Evolutionary conservation across 2,888 invertebrate species (phyloP).

Genomic region (Hanleya hanleyi): DNA sequence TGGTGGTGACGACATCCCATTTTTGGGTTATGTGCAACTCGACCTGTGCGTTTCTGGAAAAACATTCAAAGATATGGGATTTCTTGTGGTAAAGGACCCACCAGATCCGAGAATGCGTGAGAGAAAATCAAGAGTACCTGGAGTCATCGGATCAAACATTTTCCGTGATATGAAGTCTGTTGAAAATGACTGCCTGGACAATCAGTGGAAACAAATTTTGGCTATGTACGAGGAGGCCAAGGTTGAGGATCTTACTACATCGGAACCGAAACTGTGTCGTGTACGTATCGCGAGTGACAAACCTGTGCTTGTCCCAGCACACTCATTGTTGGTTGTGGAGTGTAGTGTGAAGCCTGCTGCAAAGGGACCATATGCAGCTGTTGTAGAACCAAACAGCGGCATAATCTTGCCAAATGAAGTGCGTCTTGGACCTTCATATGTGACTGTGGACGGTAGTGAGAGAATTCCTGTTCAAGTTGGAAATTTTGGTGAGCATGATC

Average conservation of each 20-base stretch:
- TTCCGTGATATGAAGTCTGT: neutral
- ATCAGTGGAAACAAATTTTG: neutral
- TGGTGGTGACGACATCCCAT: neutral
- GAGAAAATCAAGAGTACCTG: neutral
- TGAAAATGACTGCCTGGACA: neutral
- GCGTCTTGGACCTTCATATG: neutral
- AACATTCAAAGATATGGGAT: neutral
- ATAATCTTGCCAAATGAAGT: neutral
- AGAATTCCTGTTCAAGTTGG: neutral
- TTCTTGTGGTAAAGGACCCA: neutral
- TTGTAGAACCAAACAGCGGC: neutral
- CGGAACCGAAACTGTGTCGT: neutral
- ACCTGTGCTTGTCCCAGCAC: neutral
- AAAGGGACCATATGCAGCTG: neutral
- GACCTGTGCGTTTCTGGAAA: neutral
- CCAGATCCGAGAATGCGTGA: neutral
- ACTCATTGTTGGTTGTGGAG: neutral
- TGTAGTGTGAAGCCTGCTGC: neutral
- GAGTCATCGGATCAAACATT: conserved; percentile 1
- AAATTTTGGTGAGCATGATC: neutral
- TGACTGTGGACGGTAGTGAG: neutral
- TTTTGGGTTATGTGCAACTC: neutral
- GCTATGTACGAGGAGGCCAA: neutral
- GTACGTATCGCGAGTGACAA: neutral
- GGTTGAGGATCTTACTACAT: too few species aligned